A percentile compares a stretch with the other conserved stretches of the same genome.
These are phyloP conservation scores for Ciconia boyciana DNA, from an alignment of 2,113 vertebrate genomes.

Conservation along the genomic window DNA sequence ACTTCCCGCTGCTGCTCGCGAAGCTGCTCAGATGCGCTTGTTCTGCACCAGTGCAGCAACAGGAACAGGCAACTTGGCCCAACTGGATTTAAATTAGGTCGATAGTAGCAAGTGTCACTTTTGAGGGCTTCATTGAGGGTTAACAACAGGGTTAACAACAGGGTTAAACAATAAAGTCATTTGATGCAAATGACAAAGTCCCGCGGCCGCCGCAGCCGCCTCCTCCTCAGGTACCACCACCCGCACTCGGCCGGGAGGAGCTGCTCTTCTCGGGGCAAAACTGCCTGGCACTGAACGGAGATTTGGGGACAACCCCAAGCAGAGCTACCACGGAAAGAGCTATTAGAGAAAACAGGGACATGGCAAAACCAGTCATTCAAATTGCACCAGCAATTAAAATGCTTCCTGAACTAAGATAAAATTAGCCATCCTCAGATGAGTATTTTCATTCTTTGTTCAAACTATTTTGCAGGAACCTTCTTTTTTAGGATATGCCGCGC, in stretches of 20 bases:
- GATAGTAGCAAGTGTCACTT: not conserved
- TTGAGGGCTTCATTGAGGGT: not conserved
- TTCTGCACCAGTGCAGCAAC: not conserved
- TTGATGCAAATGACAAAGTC: too few species aligned
- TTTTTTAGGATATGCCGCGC: not conserved
- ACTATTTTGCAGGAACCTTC: not conserved
- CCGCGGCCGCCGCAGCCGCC: too few species aligned
- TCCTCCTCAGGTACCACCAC: not conserved
- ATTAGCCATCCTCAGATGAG: not conserved
- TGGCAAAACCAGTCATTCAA: not conserved
- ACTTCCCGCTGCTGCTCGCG: not conserved
- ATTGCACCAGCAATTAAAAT: not conserved
- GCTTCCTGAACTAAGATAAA: not conserved
- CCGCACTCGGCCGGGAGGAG: not conserved
- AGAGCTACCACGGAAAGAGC: not conserved
- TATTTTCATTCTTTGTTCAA: not conserved
- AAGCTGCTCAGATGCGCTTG: not conserved
- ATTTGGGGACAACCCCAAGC: not conserved
- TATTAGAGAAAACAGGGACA: rapidly evolving
- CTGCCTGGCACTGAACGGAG: too few species aligned
- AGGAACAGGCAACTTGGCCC: not conserved
- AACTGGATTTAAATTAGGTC: too few species aligned
- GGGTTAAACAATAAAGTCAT: too few species aligned
- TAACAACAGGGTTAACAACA: not conserved
- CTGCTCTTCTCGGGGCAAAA: not conserved